Percentiles rank a stretch among this genome's conserved stretches.
Evolutionary conservation across 2,113 vertebrate genomes (phyloP).

Genomic region (Rhadina sibilatrix): DNA sequence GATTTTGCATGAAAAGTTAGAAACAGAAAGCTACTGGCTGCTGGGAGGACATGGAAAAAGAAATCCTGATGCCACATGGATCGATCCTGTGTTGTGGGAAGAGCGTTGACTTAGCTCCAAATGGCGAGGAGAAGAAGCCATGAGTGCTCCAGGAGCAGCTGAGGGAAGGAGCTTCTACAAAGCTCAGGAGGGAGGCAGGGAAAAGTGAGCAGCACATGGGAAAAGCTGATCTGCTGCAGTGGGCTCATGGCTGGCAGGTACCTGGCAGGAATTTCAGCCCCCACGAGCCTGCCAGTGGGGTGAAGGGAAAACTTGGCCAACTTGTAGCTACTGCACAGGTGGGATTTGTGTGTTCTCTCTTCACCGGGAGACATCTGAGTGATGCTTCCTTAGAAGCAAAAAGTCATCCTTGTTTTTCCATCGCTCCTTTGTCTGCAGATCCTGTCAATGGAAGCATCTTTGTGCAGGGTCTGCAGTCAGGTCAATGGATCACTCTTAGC

Average conservation of each 20-base stretch:
- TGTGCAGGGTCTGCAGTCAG: neutral
- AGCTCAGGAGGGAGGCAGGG: neutral
- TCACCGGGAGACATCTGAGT: fast-evolving
- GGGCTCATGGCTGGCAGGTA: neutral
- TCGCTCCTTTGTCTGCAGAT: neutral
- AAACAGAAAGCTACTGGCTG: neutral
- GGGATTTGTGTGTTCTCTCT: neutral
- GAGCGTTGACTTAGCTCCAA: neutral
- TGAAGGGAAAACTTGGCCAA: neutral
- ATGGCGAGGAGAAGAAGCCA: neutral
- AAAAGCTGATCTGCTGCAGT: neutral
- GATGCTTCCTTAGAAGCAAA: neutral
- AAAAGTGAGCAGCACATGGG: neutral
- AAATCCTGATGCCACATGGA: neutral
- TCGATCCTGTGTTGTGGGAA: neutral
- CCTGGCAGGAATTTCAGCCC: neutral
- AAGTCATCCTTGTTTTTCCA: neutral
- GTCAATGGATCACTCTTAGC: neutral
- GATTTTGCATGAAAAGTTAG: neutral
- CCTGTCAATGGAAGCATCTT: neutral
- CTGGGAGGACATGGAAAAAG: neutral
- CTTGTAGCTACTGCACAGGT: neutral
- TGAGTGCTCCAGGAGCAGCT: neutral
- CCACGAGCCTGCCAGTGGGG: fast-evolving
- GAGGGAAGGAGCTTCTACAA: neutral